These are phyloP conservation scores for Pelobates cultripes DNA, from an alignment of 2,797 vertebrate species.

Conservation along the genomic window DNA sequence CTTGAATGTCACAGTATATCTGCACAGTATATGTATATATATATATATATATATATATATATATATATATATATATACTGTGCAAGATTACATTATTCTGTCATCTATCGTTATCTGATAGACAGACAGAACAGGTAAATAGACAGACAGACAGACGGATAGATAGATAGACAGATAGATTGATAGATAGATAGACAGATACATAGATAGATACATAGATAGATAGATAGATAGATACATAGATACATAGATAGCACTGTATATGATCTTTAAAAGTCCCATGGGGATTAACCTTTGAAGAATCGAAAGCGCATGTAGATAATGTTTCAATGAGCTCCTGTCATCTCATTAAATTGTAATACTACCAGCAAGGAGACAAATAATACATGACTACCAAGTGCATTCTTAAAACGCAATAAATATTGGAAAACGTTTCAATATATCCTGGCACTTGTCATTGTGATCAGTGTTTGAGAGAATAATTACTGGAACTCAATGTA, in stretches of 20 bases:
- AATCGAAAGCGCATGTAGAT: background rate
- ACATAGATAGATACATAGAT: too few species aligned
- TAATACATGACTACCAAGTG: background rate
- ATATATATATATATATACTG: too few species aligned
- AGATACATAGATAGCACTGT: background rate
- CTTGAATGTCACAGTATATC: too few species aligned
- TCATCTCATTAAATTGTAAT: slow-evolving; percentile 7
- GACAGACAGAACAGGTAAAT: too few species aligned
- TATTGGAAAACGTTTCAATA: slow-evolving; percentile 3
- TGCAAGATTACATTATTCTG: too few species aligned
- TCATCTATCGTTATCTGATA: too few species aligned
- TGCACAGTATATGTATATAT: too few species aligned
- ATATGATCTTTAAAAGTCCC: slow-evolving; percentile 7
- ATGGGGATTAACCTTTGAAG: slow-evolving; percentile 11
- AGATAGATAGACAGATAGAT: too few species aligned
- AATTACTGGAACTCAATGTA: slow-evolving; percentile 2
- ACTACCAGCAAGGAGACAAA: background rate
- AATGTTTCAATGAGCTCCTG: slow-evolving; percentile 17
- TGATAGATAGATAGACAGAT: too few species aligned
- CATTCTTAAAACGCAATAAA: background rate
- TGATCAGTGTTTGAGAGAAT: background rate
- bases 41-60: too few species aligned
- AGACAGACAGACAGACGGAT: too few species aligned
- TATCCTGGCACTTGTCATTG: background rate
- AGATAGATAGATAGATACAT: background rate